Percentiles rank a stretch among this genome's conserved stretches.
Evolutionary conservation across 1,140 invertebrate genomes (phyloP).

Genomic region (Anastrepha obliqua): DNA sequence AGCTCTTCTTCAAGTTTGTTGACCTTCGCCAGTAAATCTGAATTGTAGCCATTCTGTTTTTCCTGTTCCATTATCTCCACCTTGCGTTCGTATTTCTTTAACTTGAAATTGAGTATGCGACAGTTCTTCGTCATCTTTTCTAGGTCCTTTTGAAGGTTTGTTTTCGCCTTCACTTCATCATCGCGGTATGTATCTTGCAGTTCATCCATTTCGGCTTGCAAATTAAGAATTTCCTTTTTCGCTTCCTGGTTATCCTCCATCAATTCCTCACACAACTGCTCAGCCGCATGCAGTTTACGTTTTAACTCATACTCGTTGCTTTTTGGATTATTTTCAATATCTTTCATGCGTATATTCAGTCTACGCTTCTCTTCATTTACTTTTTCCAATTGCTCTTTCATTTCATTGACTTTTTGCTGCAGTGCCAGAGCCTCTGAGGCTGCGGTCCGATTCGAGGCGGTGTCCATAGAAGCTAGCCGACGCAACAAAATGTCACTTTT

Average conservation of each 20-base stretch:
- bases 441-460: constrained; percentile 82
- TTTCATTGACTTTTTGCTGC: constrained; percentile 88
- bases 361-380: constrained; percentile 88
- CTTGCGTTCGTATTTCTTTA: constrained; percentile 95
- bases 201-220: constrained; percentile 98
- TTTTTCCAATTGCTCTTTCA: constrained; percentile 86
- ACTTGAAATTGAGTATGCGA: constrained; percentile 97
- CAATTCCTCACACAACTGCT: constrained; percentile 92
- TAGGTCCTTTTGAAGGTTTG: constrained; percentile 93
- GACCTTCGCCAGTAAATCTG: constrained; percentile 80
- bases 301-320: constrained; percentile 80
- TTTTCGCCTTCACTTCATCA: constrained; percentile 97
- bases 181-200: constrained; percentile 98
- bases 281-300: constrained; percentile 88
- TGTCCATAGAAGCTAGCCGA: constrained; percentile 84
- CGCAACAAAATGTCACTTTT: constrained; percentile 89
- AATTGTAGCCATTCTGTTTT: constrained; percentile 79
- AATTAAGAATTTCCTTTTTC: constrained; percentile 92
- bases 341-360: constrained; percentile 81
- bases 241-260: constrained; percentile 98
- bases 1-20: constrained; percentile 90
- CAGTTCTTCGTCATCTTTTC: constrained; percentile 99
- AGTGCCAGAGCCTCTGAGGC: constrained; percentile 83
- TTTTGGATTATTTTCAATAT: constrained; percentile 78
- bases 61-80: constrained; percentile 92